Percentiles rank a stretch among this genome's conserved stretches.
Conservation (phyloP, 35 echinoderm and acorn worm species). For the Acanthaster planci region DNA sequence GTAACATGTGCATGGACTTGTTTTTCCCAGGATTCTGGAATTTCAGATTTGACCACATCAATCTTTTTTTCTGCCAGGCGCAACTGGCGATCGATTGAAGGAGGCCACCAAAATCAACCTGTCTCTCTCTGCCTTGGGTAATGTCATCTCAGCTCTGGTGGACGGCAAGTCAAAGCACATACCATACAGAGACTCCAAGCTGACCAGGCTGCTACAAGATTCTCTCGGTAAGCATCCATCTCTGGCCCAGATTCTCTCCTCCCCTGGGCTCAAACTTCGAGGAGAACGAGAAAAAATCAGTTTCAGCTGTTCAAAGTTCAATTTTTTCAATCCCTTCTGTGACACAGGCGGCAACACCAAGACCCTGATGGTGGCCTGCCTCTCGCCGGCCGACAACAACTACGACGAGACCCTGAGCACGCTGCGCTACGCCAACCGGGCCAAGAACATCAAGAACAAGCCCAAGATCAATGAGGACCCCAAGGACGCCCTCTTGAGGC, state of each 20-base stretch:
- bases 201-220: conserved; percentile 93
- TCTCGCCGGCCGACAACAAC: conserved; percentile 93
- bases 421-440: conserved; percentile 93
- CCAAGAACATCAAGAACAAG: conserved; percentile 99
- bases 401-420: conserved; percentile 92
- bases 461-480: conserved; percentile 99
- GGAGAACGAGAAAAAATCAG: too few relatives aligned
- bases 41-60: background rate
- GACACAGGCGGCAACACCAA: conserved; percentile 66
- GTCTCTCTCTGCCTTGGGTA: conserved; percentile 93
- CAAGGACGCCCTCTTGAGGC: conserved; percentile 91
- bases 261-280: too few relatives aligned
- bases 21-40: too few relatives aligned
- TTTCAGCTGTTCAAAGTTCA: too few relatives aligned
- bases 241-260: too few relatives aligned
- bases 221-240: conserved; percentile 62
- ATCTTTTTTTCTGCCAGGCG: conserved; percentile 9
- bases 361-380: conserved; percentile 91
- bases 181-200: conserved; percentile 98
- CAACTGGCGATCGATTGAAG: conserved; percentile 87
- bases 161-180: conserved; percentile 95
- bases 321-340: background rate
- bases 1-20: too few relatives aligned
- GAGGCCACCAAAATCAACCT: conserved; percentile 99
- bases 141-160: conserved; percentile 96